Evolutionary conservation across 1,140 invertebrate genomes (phyloP).

Genomic region (Epicauta chinensis): DNA sequence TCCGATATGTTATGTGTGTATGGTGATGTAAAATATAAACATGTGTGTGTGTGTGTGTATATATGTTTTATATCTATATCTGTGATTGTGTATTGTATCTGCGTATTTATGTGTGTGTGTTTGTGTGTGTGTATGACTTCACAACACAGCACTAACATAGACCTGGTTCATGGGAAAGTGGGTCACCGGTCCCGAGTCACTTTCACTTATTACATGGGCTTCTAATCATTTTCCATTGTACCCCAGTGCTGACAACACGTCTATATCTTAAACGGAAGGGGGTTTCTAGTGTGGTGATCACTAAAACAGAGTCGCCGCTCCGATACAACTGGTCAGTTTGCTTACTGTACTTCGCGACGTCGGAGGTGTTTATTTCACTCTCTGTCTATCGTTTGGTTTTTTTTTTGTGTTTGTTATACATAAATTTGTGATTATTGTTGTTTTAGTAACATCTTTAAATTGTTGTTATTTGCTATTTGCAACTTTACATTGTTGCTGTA

Average conservation of each 20-base stretch:
- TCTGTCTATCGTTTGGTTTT: background rate
- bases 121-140: slow-evolving; percentile 38
- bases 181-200: slow-evolving; percentile 54
- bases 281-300: slow-evolving; percentile 22
- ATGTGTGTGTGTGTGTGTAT: slow-evolving; percentile 25
- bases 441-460: background rate
- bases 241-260: slow-evolving; percentile 44
- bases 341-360: slow-evolving; percentile 10
- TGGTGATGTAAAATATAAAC: slow-evolving; percentile 34
- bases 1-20: slow-evolving; percentile 32
- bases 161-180: slow-evolving; percentile 60
- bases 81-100: slow-evolving; percentile 2
- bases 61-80: slow-evolving; percentile 30
- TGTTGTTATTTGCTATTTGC: too few relatives aligned
- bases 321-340: slow-evolving; percentile 11
- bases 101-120: slow-evolving; percentile 30
- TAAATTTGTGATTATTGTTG: background rate
- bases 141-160: slow-evolving; percentile 53
- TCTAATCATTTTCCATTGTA: slow-evolving; percentile 59
- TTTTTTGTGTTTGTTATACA: background rate
- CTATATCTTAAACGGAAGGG: slow-evolving; percentile 43
- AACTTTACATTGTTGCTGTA: too few relatives aligned
- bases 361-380: slow-evolving; percentile 15
- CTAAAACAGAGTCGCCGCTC: slow-evolving; percentile 9
- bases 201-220: slow-evolving; percentile 62